phyloP scores from a whole-genome alignment of 30 jellyfish, hydroid and myxozoan genomes.

The Hydractinia echinata region DNA sequence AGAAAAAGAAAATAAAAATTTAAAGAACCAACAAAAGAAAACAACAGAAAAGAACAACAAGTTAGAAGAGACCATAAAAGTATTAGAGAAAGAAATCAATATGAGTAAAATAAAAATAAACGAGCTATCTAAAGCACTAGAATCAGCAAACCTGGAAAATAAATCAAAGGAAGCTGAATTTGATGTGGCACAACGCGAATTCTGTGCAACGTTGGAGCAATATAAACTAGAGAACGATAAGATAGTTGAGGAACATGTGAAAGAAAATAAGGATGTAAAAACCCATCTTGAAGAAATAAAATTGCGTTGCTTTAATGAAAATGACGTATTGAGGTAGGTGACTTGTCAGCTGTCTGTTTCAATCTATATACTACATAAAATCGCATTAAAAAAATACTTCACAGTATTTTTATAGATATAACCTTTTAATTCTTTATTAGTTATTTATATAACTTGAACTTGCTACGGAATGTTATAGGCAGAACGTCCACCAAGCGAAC shows the following conservation, averaged over 20 bases:
- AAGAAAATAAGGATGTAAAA: conserved; percentile 58
- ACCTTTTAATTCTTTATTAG: too few species aligned
- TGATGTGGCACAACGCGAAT: conserved; percentile 53
- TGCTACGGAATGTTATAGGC: too few species aligned
- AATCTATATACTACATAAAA: too few species aligned
- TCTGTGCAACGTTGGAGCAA: conserved; percentile 78
- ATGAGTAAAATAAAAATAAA: conserved; percentile 20
- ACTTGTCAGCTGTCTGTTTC: too few species aligned
- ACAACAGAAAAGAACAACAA: conserved; percentile 36
- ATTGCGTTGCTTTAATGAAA: conserved; percentile 13
- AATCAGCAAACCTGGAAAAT: conserved; percentile 20
- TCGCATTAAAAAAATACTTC: too few species aligned
- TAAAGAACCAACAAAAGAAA: conserved; percentile 46
- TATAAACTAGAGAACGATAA: conserved; percentile 86
- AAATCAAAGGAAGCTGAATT: conserved; percentile 37
- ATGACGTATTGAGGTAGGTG: conserved; percentile 1
- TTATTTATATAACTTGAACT: too few species aligned
- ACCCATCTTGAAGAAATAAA: conserved; percentile 26
- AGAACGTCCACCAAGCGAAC: background rate
- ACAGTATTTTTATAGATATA: too few species aligned
- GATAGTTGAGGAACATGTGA: conserved; percentile 58
- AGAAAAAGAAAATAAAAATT: conserved; percentile 59
- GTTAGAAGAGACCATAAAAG: conserved; percentile 32
- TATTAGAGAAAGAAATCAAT: conserved; percentile 24
- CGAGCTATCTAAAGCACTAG: conserved; percentile 30